Conservation (phyloP, 2,888 invertebrate species). For the Beris chalybata region DNA sequence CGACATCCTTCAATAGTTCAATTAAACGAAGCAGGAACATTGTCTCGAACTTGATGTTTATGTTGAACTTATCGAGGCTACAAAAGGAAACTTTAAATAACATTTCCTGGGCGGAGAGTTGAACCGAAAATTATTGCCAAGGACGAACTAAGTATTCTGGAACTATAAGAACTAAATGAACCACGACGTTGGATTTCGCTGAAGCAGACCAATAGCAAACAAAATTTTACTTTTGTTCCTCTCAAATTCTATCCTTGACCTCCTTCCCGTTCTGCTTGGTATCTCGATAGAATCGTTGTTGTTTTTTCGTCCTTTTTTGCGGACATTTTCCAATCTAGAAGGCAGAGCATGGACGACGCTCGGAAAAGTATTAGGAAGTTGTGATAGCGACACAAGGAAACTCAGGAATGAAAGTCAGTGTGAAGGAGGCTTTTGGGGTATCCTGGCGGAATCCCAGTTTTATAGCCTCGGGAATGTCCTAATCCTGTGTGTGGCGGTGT, state of each 20-base stretch:
- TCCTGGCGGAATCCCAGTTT: conserved; percentile 4
- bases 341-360: not conserved
- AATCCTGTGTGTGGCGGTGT: not conserved
- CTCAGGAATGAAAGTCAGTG: conserved; percentile 15
- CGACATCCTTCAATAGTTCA: too few relatives aligned
- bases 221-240: conserved; percentile 31
- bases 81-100: too few relatives aligned
- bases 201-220: too few relatives aligned
- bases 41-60: too few relatives aligned
- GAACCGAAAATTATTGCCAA: too few relatives aligned
- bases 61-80: too few relatives aligned
- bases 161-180: too few relatives aligned
- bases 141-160: too few relatives aligned
- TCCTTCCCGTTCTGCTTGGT: conserved; percentile 5
- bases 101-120: too few relatives aligned
- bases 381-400: conserved; percentile 24
- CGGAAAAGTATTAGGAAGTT: conserved; percentile 8
- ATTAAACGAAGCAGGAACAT: too few relatives aligned
- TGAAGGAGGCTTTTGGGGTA: conserved; percentile 10
- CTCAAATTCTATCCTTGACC: conserved; percentile 28
- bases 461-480: not conserved
- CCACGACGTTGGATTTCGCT: too few relatives aligned
- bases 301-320: not conserved
- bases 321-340: not conserved
- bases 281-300: not conserved